Evolutionary conservation across 2,113 vertebrate species (phyloP).

Genomic region (Tenebrosternarchus preto): DNA sequence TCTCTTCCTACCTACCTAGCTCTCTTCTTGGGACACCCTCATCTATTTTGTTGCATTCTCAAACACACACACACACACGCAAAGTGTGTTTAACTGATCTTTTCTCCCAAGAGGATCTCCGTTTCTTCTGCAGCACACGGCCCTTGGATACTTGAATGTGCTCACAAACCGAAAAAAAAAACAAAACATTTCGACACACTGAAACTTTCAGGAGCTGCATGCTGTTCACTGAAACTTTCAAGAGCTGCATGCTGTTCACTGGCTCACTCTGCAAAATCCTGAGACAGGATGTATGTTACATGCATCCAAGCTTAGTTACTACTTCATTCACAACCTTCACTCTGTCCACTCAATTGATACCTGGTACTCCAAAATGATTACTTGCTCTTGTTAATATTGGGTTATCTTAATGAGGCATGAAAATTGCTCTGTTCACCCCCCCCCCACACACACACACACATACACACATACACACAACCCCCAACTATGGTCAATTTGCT

Average conservation of each 20-base stretch:
- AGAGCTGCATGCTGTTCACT: background rate
- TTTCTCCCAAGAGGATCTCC: too few species aligned
- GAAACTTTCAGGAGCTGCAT: background rate
- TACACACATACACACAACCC: background rate
- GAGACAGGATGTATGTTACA: conserved; percentile 1
- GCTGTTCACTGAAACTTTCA: background rate
- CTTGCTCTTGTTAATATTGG: conserved; percentile 43
- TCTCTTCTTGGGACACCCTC: too few species aligned
- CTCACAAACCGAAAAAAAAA: background rate
- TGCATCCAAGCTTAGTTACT: conserved; percentile 1
- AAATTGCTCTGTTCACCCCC: conserved; percentile 45
- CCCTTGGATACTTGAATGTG: background rate
- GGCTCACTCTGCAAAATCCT: background rate
- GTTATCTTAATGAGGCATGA: conserved; percentile 39
- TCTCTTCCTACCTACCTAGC: background rate
- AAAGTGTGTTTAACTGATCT: too few species aligned
- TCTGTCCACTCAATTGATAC: conserved; percentile 12
- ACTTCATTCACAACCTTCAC: conserved; percentile 39
- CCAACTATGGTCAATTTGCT: conserved; percentile 52
- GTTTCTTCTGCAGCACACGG: conserved; percentile 2
- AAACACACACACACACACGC: conserved; percentile 19
- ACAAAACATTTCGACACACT: conserved; percentile 4
- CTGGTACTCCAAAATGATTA: conserved; percentile 39
- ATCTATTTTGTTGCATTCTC: background rate
- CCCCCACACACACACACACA: background rate